A percentile compares a stretch with the other conserved stretches of the same genome.
Evolutionary conservation across 2,797 vertebrate species (phyloP).

Genomic region (Labroides dimidiatus): DNA sequence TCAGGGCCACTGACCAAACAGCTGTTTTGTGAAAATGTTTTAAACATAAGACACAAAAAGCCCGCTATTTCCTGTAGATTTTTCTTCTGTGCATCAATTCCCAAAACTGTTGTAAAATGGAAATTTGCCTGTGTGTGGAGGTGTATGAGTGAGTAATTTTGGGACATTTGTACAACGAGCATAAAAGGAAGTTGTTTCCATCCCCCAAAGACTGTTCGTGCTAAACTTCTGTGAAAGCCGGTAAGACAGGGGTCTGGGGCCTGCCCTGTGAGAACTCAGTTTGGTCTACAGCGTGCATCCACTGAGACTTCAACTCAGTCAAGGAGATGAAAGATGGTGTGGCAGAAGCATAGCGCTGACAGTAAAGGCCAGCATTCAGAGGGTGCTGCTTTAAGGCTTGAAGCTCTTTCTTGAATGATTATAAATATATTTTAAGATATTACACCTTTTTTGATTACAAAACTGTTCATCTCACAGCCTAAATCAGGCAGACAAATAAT

Average conservation of each 20-base stretch:
- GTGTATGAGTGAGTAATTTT: neutral
- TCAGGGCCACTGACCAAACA: neutral
- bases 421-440: neutral
- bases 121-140: neutral
- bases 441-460: conserved; percentile 2
- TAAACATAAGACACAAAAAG: conserved; percentile 10
- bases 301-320: conserved; percentile 30
- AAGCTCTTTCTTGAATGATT: neutral
- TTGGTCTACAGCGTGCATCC: conserved; percentile 14
- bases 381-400: neutral
- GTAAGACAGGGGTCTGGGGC: conserved; percentile 36
- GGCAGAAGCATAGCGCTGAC: conserved; percentile 6
- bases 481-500: neutral
- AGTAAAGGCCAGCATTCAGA: neutral
- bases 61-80: neutral
- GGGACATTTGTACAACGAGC: conserved; percentile 6
- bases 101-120: neutral
- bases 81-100: neutral
- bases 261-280: conserved; percentile 23
- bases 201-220: neutral
- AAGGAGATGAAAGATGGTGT: conserved; percentile 23
- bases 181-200: neutral
- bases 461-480: neutral
- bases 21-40: neutral
- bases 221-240: conserved; percentile 46